Conservation (phyloP, 2,113 vertebrate genomes). For the Epinephelus moara region DNA sequence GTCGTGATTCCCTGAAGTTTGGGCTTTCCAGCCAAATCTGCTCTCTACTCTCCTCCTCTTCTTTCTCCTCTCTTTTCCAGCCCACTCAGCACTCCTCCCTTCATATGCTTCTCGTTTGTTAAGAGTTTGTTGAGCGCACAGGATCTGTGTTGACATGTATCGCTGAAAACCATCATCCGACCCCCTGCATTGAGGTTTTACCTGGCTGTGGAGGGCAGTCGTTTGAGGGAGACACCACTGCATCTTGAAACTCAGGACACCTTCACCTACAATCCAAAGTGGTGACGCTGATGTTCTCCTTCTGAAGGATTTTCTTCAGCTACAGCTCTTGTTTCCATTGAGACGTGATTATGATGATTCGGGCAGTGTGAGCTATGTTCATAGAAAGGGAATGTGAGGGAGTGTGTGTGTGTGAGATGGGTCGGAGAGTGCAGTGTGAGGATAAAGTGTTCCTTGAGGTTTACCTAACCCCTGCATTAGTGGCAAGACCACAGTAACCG, state of each 20-base stretch:
- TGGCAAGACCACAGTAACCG: conserved; percentile 60
- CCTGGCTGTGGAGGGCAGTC: neutral
- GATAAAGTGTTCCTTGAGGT: conserved; percentile 50
- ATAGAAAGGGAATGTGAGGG: conserved; percentile 10
- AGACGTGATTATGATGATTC: conserved; percentile 1
- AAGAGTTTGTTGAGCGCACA: conserved; percentile 21
- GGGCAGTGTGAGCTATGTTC: neutral
- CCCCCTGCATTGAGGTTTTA: neutral
- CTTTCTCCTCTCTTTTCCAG: conserved; percentile 40
- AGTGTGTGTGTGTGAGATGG: conserved; percentile 35
- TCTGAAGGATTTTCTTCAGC: neutral
- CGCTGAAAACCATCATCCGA: neutral
- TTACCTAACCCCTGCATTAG: conserved; percentile 61
- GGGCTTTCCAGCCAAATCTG: conserved; percentile 36
- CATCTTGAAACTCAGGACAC: neutral
- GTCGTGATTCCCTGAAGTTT: conserved; percentile 1
- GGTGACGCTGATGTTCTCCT: neutral
- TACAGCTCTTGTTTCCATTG: neutral
- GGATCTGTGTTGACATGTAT: neutral
- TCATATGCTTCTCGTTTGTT: conserved; percentile 64
- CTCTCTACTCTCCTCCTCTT: conserved; percentile 10
- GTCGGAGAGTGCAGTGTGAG: conserved; percentile 27
- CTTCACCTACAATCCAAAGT: neutral
- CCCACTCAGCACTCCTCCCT: conserved; percentile 42
- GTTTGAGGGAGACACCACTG: neutral